Conservation (phyloP, 2,797 vertebrate species). For the Sparidentex hasta region DNA sequence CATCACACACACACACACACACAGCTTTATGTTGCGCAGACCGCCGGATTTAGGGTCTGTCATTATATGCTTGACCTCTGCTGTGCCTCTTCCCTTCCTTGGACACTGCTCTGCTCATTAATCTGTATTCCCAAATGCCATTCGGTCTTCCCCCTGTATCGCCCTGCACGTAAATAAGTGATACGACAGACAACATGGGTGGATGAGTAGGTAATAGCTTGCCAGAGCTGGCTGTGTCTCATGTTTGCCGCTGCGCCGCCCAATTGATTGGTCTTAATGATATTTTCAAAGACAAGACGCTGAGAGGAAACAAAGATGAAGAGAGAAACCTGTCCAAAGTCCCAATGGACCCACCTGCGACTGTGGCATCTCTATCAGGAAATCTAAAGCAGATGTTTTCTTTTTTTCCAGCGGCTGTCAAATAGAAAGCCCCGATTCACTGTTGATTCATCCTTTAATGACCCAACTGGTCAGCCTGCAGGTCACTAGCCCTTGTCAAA, state of each 20-base stretch:
- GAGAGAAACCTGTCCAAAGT: constrained; percentile 31
- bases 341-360: constrained; percentile 1
- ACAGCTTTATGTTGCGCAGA: constrained; percentile 31
- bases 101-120: constrained; percentile 63
- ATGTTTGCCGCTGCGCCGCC: constrained; percentile 33
- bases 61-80: constrained; percentile 68
- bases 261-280: constrained; percentile 69
- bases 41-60: constrained; percentile 48
- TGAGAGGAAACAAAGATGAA: constrained; percentile 36
- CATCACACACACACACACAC: not conserved
- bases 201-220: constrained; percentile 62
- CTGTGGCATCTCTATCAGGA: not conserved
- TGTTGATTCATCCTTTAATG: constrained; percentile 4
- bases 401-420: constrained; percentile 15
- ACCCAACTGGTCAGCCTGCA: not conserved
- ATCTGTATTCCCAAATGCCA: constrained; percentile 70
- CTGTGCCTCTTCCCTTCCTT: constrained; percentile 37
- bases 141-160: constrained; percentile 26
- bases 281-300: constrained; percentile 52
- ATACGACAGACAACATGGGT: constrained; percentile 48
- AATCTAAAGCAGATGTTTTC: constrained; percentile 5
- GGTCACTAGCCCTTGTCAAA: not conserved
- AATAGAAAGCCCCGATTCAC: not conserved
- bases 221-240: constrained; percentile 33
- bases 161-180: constrained; percentile 14